Evolutionary conservation across 2,797 vertebrate genomes (phyloP), one percentile per base, ranked within the genome.

Genomic region (Ambastaia sidthimunki): DNA sequence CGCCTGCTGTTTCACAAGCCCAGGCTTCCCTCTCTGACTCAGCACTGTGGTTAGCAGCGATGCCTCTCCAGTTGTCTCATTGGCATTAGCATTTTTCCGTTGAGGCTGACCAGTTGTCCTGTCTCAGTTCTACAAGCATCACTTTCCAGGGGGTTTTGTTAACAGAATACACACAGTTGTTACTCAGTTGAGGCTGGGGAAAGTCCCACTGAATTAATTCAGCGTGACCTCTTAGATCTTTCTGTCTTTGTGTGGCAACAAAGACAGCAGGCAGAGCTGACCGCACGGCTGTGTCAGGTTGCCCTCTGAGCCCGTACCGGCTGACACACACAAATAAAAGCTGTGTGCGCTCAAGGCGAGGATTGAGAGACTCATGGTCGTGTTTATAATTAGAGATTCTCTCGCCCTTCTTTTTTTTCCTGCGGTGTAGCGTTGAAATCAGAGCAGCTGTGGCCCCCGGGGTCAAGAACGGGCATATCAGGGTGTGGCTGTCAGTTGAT

Each of bases 361-460:
- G 74, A 73, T 68, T 82, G 65, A 68, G 75, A 81, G 50, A n/a
- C 68, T 48, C 65, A 12, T 70, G 23, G 48, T 55, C 48, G 50
- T 19, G 23, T 73, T 73, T 62, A 69, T 82, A 85, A 82, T 74
- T 76, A 65, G 31, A 73, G 25, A 80, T 59, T 79, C 31, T 31
- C 82, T 59, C 41, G 52, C 44, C 28, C 78, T 52, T 83, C 74
- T 86, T 69, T 71, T 76, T 19, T 80, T 52, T 81, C 76, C 59
- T 78, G 59, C 66, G 31, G 55, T 83, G 48, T 82, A 19, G 55
- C 59, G 71, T 73, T 83, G 71, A 59, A 73, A 57, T 79, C 80
- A 75, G 86, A 89, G 86, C 88, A 88, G 90, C 85, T 91, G 89
- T 89, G 82, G 84, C 88, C 85, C 82, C 63, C 77, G 83, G 87